phyloP scores from a whole-genome alignment of 2,797 vertebrate genomes.

The Poecilia picta region DNA sequence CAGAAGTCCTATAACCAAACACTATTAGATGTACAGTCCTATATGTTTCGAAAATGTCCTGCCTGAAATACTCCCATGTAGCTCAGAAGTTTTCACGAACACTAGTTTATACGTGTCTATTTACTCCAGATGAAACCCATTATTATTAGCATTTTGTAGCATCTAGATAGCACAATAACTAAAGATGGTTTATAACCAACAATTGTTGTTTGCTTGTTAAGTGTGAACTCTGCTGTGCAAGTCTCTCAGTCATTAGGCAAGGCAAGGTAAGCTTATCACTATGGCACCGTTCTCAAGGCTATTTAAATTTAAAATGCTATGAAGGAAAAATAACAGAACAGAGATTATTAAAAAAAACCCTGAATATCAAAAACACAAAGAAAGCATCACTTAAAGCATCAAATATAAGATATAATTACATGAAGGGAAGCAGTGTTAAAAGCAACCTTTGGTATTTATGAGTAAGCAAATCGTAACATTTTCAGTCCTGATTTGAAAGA shows the following conservation, averaged over 20 bases:
- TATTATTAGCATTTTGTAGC: not conserved
- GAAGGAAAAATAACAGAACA: not conserved
- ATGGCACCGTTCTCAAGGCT: not conserved
- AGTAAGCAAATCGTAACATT: not conserved
- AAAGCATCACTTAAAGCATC: not conserved
- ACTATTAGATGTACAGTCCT: no score
- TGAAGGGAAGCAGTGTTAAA: not conserved
- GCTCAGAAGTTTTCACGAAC: no score
- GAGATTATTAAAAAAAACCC: not conserved
- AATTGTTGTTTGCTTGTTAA: not conserved
- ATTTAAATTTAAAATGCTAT: not conserved
- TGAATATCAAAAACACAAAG: not conserved
- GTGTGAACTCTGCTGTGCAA: not conserved
- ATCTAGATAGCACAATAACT: not conserved
- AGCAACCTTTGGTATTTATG: not conserved
- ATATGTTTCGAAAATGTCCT: no score
- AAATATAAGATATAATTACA: not conserved
- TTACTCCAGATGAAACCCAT: not conserved
- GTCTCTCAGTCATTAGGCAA: not conserved
- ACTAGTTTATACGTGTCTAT: not conserved
- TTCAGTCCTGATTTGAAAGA: not conserved
- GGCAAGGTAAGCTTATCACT: not conserved
- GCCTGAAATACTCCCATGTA: no score
- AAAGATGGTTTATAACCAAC: not conserved
- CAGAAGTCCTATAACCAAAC: no score